phyloP scores from a whole-genome alignment of 2,797 vertebrate genomes.

The Rhinatrema bivittatum region DNA sequence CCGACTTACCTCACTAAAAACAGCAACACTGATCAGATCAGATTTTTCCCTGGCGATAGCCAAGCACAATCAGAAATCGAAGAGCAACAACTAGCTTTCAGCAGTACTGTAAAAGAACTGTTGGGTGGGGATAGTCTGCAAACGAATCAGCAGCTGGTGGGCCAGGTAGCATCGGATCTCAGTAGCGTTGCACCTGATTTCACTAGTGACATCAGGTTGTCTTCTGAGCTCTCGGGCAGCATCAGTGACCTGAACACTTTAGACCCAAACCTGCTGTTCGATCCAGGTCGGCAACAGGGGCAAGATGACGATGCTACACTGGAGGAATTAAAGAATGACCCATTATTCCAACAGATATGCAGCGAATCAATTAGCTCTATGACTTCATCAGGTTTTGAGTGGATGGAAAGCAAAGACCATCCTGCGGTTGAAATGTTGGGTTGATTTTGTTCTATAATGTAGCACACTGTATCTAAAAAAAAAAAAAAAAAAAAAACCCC shows the following conservation, averaged over 20 bases:
- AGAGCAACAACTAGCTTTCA: constrained; percentile 85
- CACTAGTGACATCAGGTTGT: constrained; percentile 83
- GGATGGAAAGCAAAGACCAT: constrained; percentile 98
- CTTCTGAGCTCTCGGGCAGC: constrained; percentile 88
- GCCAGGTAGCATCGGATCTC: constrained; percentile 78
- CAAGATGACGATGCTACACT: constrained; percentile 82
- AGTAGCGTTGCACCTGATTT: constrained; percentile 68
- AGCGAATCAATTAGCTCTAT: constrained; percentile 78
- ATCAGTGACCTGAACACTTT: constrained; percentile 91
- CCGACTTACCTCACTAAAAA: constrained; percentile 84
- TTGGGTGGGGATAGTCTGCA: constrained; percentile 70
- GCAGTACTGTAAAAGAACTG: constrained; percentile 79
- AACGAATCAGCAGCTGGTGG: constrained; percentile 69
- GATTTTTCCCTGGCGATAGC: constrained; percentile 69
- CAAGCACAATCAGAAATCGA: constrained; percentile 78
- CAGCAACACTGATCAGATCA: constrained; percentile 71
- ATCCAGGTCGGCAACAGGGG: constrained; percentile 87
- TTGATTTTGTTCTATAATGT: constrained; percentile 74
- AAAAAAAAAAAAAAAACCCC: no score
- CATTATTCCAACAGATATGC: constrained; percentile 92
- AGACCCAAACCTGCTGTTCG: constrained; percentile 93
- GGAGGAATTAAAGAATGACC: constrained; percentile 89
- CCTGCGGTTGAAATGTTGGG: constrained; percentile 95
- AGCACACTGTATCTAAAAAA: constrained; percentile 81
- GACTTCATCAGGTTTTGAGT: constrained; percentile 83